A percentile compares a stretch with the other conserved stretches of the same genome.
Evolutionary conservation across 2,888 invertebrate genomes (phyloP).

Genomic region (Plebejus anna): DNA sequence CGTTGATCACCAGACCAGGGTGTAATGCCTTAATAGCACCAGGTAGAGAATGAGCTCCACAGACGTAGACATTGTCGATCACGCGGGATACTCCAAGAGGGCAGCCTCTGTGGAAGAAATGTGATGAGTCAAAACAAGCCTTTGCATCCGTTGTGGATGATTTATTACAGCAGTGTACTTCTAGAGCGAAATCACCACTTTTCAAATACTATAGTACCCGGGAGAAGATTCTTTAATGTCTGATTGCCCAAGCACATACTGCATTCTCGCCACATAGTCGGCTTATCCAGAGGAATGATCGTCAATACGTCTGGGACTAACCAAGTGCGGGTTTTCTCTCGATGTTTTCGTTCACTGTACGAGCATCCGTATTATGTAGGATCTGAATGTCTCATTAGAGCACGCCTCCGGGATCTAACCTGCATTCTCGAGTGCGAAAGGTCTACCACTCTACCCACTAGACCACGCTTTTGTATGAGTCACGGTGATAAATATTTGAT

Average conservation of each 20-base stretch:
- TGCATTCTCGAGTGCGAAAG: no score
- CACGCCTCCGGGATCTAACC: not conserved
- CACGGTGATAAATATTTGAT: not conserved
- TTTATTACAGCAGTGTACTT: not conserved
- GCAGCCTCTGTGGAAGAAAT: conserved; percentile 57
- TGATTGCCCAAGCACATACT: no score
- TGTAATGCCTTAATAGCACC: conserved; percentile 83
- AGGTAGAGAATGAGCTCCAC: conserved; percentile 88
- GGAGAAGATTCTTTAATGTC: no score
- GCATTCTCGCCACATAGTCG: no score
- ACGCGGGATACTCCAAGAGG: conserved; percentile 85
- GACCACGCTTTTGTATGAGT: not conserved
- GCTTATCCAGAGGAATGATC: no score
- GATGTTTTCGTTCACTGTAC: not conserved
- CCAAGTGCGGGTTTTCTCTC: no score
- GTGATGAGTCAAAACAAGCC: not conserved
- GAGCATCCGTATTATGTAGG: no score
- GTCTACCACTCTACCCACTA: no score
- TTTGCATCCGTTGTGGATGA: no score
- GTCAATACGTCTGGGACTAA: no score
- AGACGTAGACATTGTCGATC: conserved; percentile 86
- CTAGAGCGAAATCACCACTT: not conserved
- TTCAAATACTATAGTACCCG: no score
- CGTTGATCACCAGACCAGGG: conserved; percentile 89
- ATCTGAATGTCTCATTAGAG: not conserved